phyloP scores from a whole-genome alignment of 2,888 invertebrate genomes.

The Pammene aurita region DNA sequence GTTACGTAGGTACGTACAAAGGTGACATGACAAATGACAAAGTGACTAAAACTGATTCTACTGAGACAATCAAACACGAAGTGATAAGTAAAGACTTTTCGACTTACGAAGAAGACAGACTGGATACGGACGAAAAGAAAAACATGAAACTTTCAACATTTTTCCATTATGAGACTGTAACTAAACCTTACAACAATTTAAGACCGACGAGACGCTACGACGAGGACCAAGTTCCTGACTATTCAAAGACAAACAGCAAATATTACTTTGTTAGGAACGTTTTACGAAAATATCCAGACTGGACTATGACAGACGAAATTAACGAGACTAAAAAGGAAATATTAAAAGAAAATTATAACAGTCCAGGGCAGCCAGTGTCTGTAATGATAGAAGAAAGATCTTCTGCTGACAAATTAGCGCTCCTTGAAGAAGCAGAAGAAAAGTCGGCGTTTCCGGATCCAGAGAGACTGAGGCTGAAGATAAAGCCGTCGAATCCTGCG shows the following conservation, averaged over 20 bases:
- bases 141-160: conserved; percentile 73
- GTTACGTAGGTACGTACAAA: conserved; percentile 77
- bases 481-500: conserved; percentile 59
- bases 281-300: conserved; percentile 68
- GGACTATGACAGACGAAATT: conserved; percentile 46
- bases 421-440: conserved; percentile 58
- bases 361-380: conserved; percentile 53
- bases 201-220: conserved; percentile 75
- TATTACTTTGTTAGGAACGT: conserved; percentile 76
- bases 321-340: conserved; percentile 45
- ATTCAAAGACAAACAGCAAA: conserved; percentile 59
- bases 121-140: conserved; percentile 49
- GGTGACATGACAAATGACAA: conserved; percentile 53
- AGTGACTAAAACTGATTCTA: conserved; percentile 44
- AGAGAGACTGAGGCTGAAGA: conserved; percentile 51
- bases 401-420: conserved; percentile 60
- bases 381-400: conserved; percentile 66
- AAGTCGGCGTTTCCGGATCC: conserved; percentile 48
- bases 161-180: conserved; percentile 71
- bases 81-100: conserved; percentile 70
- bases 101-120: conserved; percentile 56
- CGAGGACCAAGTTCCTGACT: conserved; percentile 54
- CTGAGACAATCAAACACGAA: conserved; percentile 51
- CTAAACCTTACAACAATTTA: conserved; percentile 66
- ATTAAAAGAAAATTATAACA: conserved; percentile 56